A percentile compares a stretch with the other conserved stretches of the same genome.
These are phyloP conservation scores for Phoxinus phoxinus DNA, from an alignment of 2,113 vertebrate genomes.

Conservation along the genomic window DNA sequence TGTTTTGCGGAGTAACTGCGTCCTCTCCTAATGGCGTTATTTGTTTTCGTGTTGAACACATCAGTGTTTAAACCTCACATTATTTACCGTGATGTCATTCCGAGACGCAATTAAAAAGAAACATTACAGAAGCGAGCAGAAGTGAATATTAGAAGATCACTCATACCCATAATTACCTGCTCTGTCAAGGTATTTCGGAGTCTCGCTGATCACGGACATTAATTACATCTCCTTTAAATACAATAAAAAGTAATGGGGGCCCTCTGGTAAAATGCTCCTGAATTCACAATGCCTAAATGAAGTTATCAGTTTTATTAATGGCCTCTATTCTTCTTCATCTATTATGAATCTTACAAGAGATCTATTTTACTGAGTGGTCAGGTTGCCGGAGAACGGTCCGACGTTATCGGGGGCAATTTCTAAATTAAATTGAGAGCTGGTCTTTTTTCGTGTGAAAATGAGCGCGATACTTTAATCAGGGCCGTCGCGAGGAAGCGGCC, in stretches of 20 bases:
- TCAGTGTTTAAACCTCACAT: slow-evolving; percentile 21
- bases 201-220: slow-evolving; percentile 67
- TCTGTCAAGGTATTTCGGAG: slow-evolving; percentile 78
- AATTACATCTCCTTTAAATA: slow-evolving; percentile 82
- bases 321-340: slow-evolving; percentile 74
- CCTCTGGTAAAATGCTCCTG: slow-evolving; percentile 68
- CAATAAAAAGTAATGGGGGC: slow-evolving; percentile 81
- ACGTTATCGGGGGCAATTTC: slow-evolving; percentile 70
- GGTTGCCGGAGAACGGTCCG: slow-evolving; percentile 70
- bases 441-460: slow-evolving; percentile 69
- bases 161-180: slow-evolving; percentile 77
- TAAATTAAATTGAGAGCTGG: slow-evolving; percentile 70
- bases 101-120: slow-evolving; percentile 74
- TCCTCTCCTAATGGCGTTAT: background rate
- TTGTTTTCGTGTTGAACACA: background rate
- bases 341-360: slow-evolving; percentile 81
- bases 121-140: slow-evolving; percentile 61
- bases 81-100: slow-evolving; percentile 53
- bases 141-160: slow-evolving; percentile 68
- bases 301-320: slow-evolving; percentile 83
- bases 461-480: slow-evolving; percentile 83
- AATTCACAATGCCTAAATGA: slow-evolving; percentile 79
- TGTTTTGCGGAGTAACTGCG: background rate
- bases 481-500: slow-evolving; percentile 77
- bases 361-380: slow-evolving; percentile 72